These are phyloP conservation scores for Chrysomallon squamiferum DNA, from an alignment of 1,140 invertebrate genomes.

Conservation along the genomic window DNA sequence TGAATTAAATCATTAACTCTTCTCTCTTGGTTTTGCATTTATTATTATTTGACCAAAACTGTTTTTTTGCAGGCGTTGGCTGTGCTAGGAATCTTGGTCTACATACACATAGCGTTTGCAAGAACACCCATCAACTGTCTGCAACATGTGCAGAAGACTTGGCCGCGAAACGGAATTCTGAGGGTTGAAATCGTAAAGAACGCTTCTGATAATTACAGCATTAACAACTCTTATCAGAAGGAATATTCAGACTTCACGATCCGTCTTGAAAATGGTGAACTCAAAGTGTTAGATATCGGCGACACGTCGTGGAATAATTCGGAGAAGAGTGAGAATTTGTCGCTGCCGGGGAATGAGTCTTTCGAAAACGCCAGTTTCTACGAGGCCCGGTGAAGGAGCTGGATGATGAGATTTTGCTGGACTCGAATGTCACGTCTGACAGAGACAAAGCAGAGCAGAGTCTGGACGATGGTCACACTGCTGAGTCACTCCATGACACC, in stretches of 20 bases:
- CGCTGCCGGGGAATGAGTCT: neutral
- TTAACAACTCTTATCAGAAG: conserved; percentile 62
- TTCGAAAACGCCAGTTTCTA: conserved; percentile 11
- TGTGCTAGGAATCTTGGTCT: conserved; percentile 89
- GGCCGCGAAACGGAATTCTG: conserved; percentile 95
- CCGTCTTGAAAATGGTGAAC: conserved; percentile 2
- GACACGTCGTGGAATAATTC: conserved; percentile 1
- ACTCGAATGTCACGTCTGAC: neutral
- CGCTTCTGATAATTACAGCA: conserved; percentile 59
- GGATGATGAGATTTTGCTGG: neutral
- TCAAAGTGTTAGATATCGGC: conserved; percentile 4
- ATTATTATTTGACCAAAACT: no score
- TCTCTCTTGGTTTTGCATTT: no score
- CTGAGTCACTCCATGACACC: conserved; percentile 32
- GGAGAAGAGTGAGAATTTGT: neutral
- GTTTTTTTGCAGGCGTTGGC: conserved; percentile 76
- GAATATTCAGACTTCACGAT: conserved; percentile 50
- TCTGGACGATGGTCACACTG: conserved; percentile 10
- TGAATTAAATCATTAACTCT: no score
- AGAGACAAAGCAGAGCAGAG: conserved; percentile 6
- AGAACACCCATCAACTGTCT: conserved; percentile 92
- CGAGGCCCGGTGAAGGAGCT: neutral
- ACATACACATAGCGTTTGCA: conserved; percentile 94
- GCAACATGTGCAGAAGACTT: conserved; percentile 83
- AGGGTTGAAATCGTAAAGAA: conserved; percentile 93